These are phyloP conservation scores for Notothenia rossii DNA, from an alignment of 2,113 vertebrate genomes.

Conservation along the genomic window DNA sequence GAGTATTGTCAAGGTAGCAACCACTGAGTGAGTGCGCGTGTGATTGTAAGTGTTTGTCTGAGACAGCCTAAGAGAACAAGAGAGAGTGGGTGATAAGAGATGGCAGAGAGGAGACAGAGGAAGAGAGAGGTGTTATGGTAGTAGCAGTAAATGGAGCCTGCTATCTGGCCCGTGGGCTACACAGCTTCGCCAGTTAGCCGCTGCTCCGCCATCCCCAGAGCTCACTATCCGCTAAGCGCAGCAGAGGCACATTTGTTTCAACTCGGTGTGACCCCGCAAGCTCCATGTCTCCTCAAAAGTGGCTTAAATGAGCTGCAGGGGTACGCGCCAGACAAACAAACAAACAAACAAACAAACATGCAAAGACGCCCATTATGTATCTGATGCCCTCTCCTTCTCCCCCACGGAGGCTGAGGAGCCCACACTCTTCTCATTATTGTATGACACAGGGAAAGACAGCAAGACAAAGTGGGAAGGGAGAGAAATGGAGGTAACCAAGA, in stretches of 20 bases:
- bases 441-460: slow-evolving; percentile 30
- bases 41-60: slow-evolving; percentile 58
- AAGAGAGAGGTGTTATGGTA: slow-evolving; percentile 45
- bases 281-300: slow-evolving; percentile 54
- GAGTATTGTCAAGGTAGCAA: slow-evolving; percentile 56
- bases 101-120: slow-evolving; percentile 33
- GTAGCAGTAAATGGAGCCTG: slow-evolving; percentile 53
- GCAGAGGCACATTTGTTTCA: slow-evolving; percentile 52
- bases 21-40: slow-evolving; percentile 14
- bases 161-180: slow-evolving; percentile 67
- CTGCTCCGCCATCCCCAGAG: slow-evolving; percentile 37
- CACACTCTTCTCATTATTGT: slow-evolving; percentile 37
- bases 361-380: slow-evolving; percentile 52
- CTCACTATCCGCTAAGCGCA: slow-evolving; percentile 3
- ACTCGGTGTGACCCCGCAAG: slow-evolving; percentile 55
- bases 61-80: slow-evolving; percentile 29
- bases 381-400: slow-evolving; percentile 32
- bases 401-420: slow-evolving; percentile 45
- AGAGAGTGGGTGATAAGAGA: slow-evolving; percentile 56
- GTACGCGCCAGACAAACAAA: slow-evolving; percentile 27
- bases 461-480: slow-evolving; percentile 8
- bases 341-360: slow-evolving; percentile 62
- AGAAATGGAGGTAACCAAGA: slow-evolving; percentile 10
- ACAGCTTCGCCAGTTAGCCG: slow-evolving; percentile 36
- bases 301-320: slow-evolving; percentile 65